Evolutionary conservation across 2,888 invertebrate genomes (phyloP).

Genomic region (Brachycybe producta): DNA sequence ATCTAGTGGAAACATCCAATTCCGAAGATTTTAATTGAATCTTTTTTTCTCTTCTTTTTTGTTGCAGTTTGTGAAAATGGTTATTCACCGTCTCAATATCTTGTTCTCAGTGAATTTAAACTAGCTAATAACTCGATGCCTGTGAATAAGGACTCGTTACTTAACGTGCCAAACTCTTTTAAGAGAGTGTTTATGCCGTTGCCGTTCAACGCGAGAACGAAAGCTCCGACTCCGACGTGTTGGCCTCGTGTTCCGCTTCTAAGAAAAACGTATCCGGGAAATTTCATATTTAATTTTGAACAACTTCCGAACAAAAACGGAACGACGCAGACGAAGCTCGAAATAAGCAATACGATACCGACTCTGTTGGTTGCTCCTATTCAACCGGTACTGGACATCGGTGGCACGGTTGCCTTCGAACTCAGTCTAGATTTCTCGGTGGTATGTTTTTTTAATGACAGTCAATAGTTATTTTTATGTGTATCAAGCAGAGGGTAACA

Average conservation of each 20-base stretch:
- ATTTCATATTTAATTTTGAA: constrained; percentile 57
- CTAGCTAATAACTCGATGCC: constrained; percentile 17
- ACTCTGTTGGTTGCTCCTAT: constrained; percentile 55
- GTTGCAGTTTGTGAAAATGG: constrained; percentile 20
- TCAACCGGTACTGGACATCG: constrained; percentile 57
- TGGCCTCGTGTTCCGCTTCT: constrained; percentile 32
- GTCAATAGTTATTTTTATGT: too few relatives aligned
- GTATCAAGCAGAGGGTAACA: too few relatives aligned
- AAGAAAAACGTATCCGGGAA: constrained; percentile 53
- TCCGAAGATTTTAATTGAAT: too few relatives aligned
- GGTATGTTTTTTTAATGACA: constrained; percentile 25
- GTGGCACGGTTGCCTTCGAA: constrained; percentile 61
- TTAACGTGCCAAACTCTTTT: constrained; percentile 17
- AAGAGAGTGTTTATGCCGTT: constrained; percentile 19
- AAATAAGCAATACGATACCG: constrained; percentile 50
- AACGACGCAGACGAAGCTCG: constrained; percentile 48
- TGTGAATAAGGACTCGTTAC: constrained; percentile 1
- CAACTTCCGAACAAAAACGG: constrained; percentile 52
- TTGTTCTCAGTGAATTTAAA: constrained; percentile 20
- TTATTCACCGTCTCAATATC: constrained; percentile 18
- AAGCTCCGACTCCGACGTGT: constrained; percentile 13
- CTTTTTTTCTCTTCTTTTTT: not conserved
- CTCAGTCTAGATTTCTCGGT: constrained; percentile 51
- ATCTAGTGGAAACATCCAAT: too few relatives aligned
- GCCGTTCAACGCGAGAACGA: constrained; percentile 16